Conservation (phyloP, 2,113 vertebrate genomes). For the Kobus ellipsiprymnus region DNA sequence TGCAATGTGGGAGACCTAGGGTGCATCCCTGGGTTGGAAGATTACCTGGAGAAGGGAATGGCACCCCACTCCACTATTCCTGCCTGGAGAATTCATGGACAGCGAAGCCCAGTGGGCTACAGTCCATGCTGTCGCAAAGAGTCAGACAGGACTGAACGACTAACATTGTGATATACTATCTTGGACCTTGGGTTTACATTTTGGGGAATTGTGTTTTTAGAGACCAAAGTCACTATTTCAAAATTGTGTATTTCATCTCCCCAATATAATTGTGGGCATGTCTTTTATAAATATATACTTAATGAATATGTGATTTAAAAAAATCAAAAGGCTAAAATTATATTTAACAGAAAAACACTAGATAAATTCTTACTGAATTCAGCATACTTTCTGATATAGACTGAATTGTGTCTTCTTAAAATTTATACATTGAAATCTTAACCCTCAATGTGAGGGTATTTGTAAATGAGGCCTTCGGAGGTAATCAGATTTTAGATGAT, state of each 20-base stretch:
- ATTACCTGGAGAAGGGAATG: background rate
- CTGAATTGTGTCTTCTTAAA: background rate
- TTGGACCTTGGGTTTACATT: background rate
- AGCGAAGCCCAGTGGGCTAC: background rate
- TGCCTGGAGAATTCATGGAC: background rate
- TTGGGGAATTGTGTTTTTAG: background rate
- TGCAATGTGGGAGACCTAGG: background rate
- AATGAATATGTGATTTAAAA: background rate
- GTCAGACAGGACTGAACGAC: fast-evolving
- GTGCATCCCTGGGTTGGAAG: background rate
- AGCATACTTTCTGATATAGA: background rate
- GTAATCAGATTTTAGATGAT: background rate
- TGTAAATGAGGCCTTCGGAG: background rate
- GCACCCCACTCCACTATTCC: background rate
- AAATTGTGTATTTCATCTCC: background rate
- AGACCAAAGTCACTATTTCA: background rate
- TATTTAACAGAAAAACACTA: background rate
- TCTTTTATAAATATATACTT: background rate
- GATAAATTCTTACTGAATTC: background rate
- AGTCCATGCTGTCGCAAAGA: background rate
- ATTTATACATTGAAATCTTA: background rate
- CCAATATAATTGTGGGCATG: background rate
- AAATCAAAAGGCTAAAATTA: background rate
- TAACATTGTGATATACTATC: background rate
- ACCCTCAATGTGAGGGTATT: background rate